A percentile compares a stretch with the other conserved stretches of the same genome.
Conservation (phyloP, 2,888 invertebrate species). For the Apeira syringaria region DNA sequence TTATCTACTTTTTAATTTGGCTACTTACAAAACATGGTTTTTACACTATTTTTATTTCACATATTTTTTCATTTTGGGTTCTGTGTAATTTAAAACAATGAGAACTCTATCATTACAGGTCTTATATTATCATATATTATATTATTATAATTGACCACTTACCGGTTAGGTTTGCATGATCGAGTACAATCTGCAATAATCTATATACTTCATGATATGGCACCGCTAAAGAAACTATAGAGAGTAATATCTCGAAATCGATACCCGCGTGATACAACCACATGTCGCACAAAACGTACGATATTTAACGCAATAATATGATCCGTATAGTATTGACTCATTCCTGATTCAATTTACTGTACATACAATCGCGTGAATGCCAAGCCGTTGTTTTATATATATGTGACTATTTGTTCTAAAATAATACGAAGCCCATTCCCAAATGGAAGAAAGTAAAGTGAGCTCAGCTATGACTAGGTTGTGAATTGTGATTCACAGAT, state of each 20-base stretch:
- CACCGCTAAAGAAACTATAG: neutral
- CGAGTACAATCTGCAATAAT: too few species aligned
- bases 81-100: too few species aligned
- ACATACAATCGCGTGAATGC: constrained; percentile 32
- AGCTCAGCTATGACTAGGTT: constrained; percentile 29
- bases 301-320: constrained; percentile 16
- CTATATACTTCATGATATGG: too few species aligned
- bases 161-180: too few species aligned
- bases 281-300: constrained; percentile 11
- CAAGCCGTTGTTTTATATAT: constrained; percentile 15
- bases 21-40: too few species aligned
- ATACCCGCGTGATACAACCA: neutral
- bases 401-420: constrained; percentile 29
- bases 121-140: too few species aligned
- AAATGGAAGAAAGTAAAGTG: constrained; percentile 32
- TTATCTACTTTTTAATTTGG: too few species aligned
- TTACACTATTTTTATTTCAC: too few species aligned
- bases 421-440: constrained; percentile 30
- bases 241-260: neutral
- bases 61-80: too few species aligned
- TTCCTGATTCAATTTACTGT: constrained; percentile 44
- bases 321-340: constrained; percentile 37
- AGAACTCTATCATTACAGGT: too few species aligned
- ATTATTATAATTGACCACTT: too few species aligned
- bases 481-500: constrained; percentile 37